phyloP scores from a whole-genome alignment of 2,113 vertebrate genomes.

The Candoia aspera region DNA sequence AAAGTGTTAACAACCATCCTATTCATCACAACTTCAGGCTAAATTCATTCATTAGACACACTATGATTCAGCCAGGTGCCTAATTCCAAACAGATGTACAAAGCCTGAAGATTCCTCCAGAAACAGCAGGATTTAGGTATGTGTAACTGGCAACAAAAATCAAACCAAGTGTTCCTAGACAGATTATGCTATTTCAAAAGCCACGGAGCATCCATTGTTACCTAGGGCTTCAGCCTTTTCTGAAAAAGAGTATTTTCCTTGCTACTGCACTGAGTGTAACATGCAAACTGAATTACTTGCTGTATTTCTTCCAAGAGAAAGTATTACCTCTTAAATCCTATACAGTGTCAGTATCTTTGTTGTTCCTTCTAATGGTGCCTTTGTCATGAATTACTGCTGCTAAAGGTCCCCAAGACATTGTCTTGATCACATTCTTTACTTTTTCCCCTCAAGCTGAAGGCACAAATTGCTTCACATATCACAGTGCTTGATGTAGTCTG shows the following conservation, averaged over 20 bases:
- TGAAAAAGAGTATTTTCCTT: not conserved
- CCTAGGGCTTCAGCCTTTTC: not conserved
- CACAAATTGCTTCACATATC: not conserved
- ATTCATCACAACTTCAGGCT: conserved; percentile 24
- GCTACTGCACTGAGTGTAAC: not conserved
- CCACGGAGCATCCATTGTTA: not conserved
- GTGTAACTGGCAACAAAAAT: conserved; percentile 10
- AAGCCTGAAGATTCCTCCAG: conserved; percentile 8
- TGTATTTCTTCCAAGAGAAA: not conserved
- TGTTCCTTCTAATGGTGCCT: not conserved
- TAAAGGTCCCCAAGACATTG: not conserved
- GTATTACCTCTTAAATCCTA: conserved; percentile 1
- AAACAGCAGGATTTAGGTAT: conserved; percentile 16
- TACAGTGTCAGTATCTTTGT: not conserved
- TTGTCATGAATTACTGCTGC: not conserved
- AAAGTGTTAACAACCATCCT: conserved; percentile 24
- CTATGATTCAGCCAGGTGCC: conserved; percentile 21
- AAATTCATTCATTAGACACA: conserved; percentile 19
- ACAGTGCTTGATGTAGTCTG: not conserved
- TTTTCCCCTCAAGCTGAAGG: conserved; percentile 52
- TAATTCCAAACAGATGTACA: conserved; percentile 16
- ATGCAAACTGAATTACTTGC: not conserved
- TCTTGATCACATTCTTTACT: conserved; percentile 58
- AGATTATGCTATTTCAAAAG: conserved; percentile 13
- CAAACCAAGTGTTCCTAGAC: not conserved